These are phyloP conservation scores for Gallinago stenura DNA, from an alignment of 2,797 vertebrate species.

Conservation along the genomic window DNA sequence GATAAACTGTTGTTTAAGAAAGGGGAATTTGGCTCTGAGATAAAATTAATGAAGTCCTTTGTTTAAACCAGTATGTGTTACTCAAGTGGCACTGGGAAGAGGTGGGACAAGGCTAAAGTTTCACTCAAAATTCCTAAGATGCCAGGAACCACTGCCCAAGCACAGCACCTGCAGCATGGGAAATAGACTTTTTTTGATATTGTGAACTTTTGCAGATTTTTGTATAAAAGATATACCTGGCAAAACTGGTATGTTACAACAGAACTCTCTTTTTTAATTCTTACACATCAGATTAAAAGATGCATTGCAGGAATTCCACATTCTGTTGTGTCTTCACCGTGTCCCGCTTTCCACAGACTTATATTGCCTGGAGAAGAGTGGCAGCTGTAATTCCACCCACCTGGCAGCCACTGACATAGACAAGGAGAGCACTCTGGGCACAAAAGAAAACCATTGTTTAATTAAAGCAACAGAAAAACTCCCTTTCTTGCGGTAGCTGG, in stretches of 20 bases:
- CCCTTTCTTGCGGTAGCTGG: not conserved
- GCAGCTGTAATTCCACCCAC: not conserved
- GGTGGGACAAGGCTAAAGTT: not conserved
- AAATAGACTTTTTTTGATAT: not conserved
- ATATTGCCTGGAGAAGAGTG: not conserved
- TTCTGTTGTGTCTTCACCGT: not conserved
- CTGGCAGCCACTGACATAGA: not conserved
- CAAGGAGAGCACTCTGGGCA: not conserved
- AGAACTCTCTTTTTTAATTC: not conserved
- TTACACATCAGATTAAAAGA: not conserved
- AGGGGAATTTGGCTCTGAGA: not conserved
- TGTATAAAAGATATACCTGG: not conserved
- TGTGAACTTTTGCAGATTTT: not conserved
- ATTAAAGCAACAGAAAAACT: not conserved
- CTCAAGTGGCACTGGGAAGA: not conserved
- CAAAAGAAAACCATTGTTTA: not conserved
- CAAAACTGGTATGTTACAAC: not conserved
- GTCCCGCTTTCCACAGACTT: not conserved
- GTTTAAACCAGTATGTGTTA: not conserved
- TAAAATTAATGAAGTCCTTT: not conserved
- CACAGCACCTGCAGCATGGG: not conserved
- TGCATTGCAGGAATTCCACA: not conserved
- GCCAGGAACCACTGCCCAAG: not conserved
- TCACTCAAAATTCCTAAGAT: not conserved
- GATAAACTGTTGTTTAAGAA: not conserved